A percentile compares a stretch with the other conserved stretches of the same genome.
Conservation (phyloP, 2,888 invertebrate genomes). For the Abrostola tripartita region DNA sequence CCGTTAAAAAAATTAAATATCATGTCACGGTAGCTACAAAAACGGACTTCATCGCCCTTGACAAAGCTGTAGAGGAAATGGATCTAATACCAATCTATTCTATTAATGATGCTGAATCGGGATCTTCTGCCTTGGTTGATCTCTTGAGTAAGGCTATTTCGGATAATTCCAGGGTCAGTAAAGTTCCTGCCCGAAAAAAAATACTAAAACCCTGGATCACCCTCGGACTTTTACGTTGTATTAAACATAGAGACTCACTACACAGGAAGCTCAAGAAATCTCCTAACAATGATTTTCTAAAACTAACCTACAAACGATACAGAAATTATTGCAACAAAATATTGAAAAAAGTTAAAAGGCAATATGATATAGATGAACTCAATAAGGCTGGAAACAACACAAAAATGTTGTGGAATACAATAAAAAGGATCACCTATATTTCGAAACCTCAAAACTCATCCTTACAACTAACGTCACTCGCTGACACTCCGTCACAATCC, state of each 20-base stretch:
- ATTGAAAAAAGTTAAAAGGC: slow-evolving; percentile 15
- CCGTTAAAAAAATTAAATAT: background rate
- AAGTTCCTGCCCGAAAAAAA: background rate
- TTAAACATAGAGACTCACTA: slow-evolving; percentile 11
- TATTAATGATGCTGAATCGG: too few relatives aligned
- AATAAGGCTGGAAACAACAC: background rate
- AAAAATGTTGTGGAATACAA: slow-evolving; percentile 6
- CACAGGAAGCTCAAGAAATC: slow-evolving; percentile 5
- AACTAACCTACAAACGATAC: slow-evolving; percentile 11
- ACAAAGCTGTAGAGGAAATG: too few relatives aligned
- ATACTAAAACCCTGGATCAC: slow-evolving; percentile 21
- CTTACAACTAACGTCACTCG: background rate
- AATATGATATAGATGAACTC: slow-evolving; percentile 6
- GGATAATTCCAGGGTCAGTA: background rate
- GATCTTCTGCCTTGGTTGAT: too few relatives aligned
- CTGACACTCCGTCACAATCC: background rate
- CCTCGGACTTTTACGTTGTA: slow-evolving; percentile 15
- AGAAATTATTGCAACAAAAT: slow-evolving; percentile 8
- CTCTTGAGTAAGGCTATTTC: background rate
- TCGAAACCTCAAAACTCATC: background rate
- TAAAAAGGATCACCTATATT: slow-evolving; percentile 1
- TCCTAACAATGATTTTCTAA: slow-evolving; percentile 8
- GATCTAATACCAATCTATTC: too few relatives aligned
- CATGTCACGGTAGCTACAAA: background rate
- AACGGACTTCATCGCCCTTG: background rate